phyloP scores from a whole-genome alignment of 53 echinoderm and acorn worm species.

The Hippasteria phrygiana region DNA sequence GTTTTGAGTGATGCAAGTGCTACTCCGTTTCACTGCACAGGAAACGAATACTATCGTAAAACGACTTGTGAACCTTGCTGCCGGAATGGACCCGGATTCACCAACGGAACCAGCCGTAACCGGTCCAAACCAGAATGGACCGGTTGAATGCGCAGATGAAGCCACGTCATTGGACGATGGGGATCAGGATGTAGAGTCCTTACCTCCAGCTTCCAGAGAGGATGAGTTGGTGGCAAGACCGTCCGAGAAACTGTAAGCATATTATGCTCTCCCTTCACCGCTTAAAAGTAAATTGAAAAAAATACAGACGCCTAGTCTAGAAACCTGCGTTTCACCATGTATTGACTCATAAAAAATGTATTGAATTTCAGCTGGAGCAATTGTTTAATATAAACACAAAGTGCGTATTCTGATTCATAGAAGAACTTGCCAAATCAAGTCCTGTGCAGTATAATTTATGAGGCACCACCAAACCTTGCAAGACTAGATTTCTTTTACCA shows the following conservation, averaged over 20 bases:
- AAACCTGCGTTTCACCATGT: background rate
- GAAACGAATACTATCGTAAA: constrained; percentile 72
- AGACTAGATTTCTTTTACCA: too few species aligned
- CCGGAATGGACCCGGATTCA: constrained; percentile 61
- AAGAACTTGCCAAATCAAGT: too few species aligned
- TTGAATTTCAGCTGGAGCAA: too few species aligned
- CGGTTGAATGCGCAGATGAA: constrained; percentile 47
- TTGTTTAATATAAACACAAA: too few species aligned
- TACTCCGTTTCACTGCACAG: constrained; percentile 39
- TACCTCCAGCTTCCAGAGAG: constrained; percentile 8
- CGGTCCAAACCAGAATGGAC: constrained; percentile 30
- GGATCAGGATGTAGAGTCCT: constrained; percentile 32
- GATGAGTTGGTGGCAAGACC: constrained; percentile 12
- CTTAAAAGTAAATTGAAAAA: too few species aligned
- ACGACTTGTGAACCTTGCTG: constrained; percentile 83
- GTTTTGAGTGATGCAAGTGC: background rate
- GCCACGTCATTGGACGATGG: constrained; percentile 39
- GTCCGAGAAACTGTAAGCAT: constrained; percentile 45
- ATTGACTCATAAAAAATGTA: too few species aligned
- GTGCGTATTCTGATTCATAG: too few species aligned
- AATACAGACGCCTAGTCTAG: too few species aligned
- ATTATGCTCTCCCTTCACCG: background rate
- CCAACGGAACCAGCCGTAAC: background rate
- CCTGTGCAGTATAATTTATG: too few species aligned
- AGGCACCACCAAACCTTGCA: too few species aligned